Evolutionary conservation across 2,888 invertebrate genomes (phyloP).

Genomic region (Orthosia incerta): DNA sequence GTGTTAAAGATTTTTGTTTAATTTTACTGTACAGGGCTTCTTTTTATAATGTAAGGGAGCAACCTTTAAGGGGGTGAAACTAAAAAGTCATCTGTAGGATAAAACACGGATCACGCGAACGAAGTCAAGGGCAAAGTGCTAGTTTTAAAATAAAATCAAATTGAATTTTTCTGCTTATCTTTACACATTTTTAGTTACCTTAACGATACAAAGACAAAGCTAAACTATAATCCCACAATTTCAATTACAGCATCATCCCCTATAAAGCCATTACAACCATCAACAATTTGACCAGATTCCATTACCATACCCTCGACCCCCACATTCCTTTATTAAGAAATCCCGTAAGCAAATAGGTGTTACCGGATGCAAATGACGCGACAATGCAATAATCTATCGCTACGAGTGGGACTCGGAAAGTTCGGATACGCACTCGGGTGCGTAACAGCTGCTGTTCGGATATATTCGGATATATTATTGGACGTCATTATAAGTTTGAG

Average conservation of each 20-base stretch:
- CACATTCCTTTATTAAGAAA: constrained; percentile 63
- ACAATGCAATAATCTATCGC: constrained; percentile 83
- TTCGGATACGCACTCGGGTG: constrained; percentile 67
- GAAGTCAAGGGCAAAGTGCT: too few species aligned
- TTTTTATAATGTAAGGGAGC: too few species aligned
- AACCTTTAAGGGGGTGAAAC: too few species aligned
- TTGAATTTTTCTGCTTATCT: too few species aligned
- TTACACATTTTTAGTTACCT: neutral
- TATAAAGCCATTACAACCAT: constrained; percentile 12
- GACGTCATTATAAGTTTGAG: constrained; percentile 22
- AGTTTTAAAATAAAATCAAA: too few species aligned
- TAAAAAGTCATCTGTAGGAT: too few species aligned
- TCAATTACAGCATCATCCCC: constrained; percentile 25
- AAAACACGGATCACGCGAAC: too few species aligned
- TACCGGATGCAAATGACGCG: constrained; percentile 83
- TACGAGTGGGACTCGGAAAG: constrained; percentile 60
- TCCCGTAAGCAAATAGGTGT: constrained; percentile 72
- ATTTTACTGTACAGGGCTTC: too few species aligned
- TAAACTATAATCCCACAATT: constrained; percentile 10
- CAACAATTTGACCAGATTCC: constrained; percentile 58
- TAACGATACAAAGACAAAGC: neutral
- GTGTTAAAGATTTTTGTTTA: too few species aligned
- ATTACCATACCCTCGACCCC: constrained; percentile 54
- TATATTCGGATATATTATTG: constrained; percentile 14
- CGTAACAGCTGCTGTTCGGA: constrained; percentile 56